phyloP scores from a whole-genome alignment of 2,888 invertebrate species.

The Sisyra nigra region DNA sequence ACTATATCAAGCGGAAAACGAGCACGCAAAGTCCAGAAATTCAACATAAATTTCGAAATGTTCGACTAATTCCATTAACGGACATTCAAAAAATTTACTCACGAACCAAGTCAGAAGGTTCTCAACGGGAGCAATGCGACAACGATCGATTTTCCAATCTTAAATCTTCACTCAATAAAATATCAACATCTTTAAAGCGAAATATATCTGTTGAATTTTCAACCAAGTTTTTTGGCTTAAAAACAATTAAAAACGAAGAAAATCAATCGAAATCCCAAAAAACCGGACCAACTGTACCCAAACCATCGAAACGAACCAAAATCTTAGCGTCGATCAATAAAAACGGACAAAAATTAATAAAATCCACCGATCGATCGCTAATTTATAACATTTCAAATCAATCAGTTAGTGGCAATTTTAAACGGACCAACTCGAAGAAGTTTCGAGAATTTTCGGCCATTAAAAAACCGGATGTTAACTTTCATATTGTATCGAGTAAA shows the following conservation, averaged over 20 bases:
- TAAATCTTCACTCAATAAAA: no score
- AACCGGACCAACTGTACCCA: no score
- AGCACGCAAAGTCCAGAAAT: background rate
- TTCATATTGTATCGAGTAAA: conserved; percentile 7
- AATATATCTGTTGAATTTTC: no score
- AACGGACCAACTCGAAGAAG: background rate
- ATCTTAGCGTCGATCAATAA: no score
- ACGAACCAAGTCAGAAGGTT: background rate
- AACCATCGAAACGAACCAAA: no score
- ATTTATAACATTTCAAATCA: background rate
- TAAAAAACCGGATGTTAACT: conserved; percentile 1
- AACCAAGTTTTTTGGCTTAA: no score
- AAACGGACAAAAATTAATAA: no score
- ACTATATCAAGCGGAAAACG: conserved; percentile 5
- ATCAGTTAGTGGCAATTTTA: background rate
- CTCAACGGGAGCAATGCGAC: background rate
- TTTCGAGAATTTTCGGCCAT: background rate
- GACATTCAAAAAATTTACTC: conserved; percentile 1
- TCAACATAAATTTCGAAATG: conserved; percentile 5
- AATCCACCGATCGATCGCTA: background rate
- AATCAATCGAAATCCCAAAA: no score
- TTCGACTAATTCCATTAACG: conserved; percentile 5
- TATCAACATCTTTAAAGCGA: no score
- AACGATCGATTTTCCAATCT: no score
- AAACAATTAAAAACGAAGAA: no score